Base-by-base conservation (phyloP, 2,888 invertebrate species). In the Tubiluchus corallicola region DNA sequence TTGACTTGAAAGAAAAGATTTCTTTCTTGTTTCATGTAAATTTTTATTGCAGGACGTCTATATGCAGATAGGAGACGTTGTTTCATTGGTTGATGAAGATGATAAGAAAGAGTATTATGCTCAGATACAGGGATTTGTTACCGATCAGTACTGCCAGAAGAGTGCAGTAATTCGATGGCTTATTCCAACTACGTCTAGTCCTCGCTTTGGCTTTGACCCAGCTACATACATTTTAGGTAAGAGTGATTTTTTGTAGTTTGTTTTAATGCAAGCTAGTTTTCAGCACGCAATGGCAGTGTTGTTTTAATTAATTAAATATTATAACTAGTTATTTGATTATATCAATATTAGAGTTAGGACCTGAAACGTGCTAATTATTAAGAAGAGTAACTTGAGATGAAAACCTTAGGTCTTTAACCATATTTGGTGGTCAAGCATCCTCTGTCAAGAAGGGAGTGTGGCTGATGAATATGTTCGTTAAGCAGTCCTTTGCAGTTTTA, bases 91-190 rank as follows among this genome's bases (percentile, higher is more conserved):
- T 45, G 85, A 85, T 57, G 76, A 59, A 40, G 58, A 77, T 2
- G 77, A 79, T 43, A 63, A 62, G 3, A 76, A 75, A 49, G 72
- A 76, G 19, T 92, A 77, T 66, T 92, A 85, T 58, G 88, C 85
- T 3, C 88, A 90, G 68, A 76, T 90, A 45, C 72, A 82, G 44
- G 88, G 87, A 2, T 74, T 92, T 44, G 68, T 90, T 47, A 81
- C 83, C 0, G 90, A 92, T 62, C 83, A 85, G 61, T 90, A 83
- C 62, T 83, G 85, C 54, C 82, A 87, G 60, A 88, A 88, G 65
- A 87, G 85, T 61, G 88, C 87, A 0, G 82, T 81, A 2, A 68
- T 90, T 13, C 83, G 87, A 0, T 92, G 90, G 90, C 69, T 92
- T 1, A 67, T 92, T 44, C 90, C 90, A 1, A 85, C 87, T 0